Base-by-base conservation (phyloP, 1,140 invertebrate species). In the Calephelis virginiensis region DNA sequence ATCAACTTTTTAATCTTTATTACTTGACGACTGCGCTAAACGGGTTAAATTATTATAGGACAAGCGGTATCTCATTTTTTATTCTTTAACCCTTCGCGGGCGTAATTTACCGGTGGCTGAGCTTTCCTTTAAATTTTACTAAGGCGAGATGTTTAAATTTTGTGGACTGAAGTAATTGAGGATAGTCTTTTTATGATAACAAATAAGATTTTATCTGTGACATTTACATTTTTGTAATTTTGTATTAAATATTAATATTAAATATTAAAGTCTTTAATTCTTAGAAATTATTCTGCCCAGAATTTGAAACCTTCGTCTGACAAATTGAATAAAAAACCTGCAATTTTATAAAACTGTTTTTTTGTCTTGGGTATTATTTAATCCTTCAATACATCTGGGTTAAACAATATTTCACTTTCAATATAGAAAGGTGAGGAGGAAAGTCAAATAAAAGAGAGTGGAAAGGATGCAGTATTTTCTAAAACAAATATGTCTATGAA, bases 1-100 rank as follows among this genome's bases (percentile, higher is more conserved):
- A 86, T 89, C 88, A 90, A 89, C 86, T 90, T 90, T 88, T 90
- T 90, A 90, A 90, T 90, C 86, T 90, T 90, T 90, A 90, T 90
- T 87, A 89, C 86, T 86, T 77, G 77, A 75, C 84, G 83, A 82
- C 82, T 82, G 76, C 82, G 83, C 82, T 90, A 90, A 90, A 89
- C 85, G 88, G 82, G 83, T 90, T 89, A 90, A 89, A 87, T 88
- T 86, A 85, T 90, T 89, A 89, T 84, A 82, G 80, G 76, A 84
- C 80, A 84, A 82, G 79, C 76, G 76, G 68, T 78, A 78, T 83
- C 80, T 81, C 76, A 78, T 84, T 84, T 88, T 88, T 90, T 89
- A 81, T 80, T 80, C 70, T 75, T 81, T 81, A 83, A 85, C 85
- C 88, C 83, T 86, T 83, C 71, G 74, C 76, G 67, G 76, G 68